Evolutionary conservation across 2,888 invertebrate species (phyloP).

Genomic region (Agrotis segetum): DNA sequence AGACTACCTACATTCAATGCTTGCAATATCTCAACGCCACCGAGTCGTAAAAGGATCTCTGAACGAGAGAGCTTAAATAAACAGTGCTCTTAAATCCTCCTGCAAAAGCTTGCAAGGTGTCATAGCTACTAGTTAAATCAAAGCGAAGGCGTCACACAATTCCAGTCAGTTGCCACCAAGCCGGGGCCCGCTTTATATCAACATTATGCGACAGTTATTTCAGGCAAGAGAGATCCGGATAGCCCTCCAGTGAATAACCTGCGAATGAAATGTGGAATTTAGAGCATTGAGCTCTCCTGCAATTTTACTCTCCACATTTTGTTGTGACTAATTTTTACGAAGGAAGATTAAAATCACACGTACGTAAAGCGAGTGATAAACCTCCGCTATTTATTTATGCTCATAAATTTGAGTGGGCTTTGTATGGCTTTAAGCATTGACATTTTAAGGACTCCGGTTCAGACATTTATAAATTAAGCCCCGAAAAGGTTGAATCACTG

Average conservation of each 20-base stretch:
- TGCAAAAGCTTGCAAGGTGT: slow-evolving; percentile 56
- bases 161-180: slow-evolving; percentile 71
- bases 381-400: slow-evolving; percentile 51
- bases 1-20: slow-evolving; percentile 21
- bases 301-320: slow-evolving; percentile 52
- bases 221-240: slow-evolving; percentile 80
- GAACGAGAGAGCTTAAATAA: slow-evolving; percentile 55
- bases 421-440: slow-evolving; percentile 46
- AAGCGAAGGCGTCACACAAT: slow-evolving; percentile 60
- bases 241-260: slow-evolving; percentile 80
- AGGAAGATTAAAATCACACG: slow-evolving; percentile 51
- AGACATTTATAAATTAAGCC: slow-evolving; percentile 60
- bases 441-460: slow-evolving; percentile 48
- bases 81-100: slow-evolving; percentile 53
- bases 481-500: slow-evolving; percentile 49
- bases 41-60: slow-evolving; percentile 36
- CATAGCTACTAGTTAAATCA: slow-evolving; percentile 63
- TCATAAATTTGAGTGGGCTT: slow-evolving; percentile 37
- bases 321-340: slow-evolving; percentile 41
- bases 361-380: slow-evolving; percentile 37
- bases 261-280: slow-evolving; percentile 78
- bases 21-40: slow-evolving; percentile 18
- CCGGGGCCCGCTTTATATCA: slow-evolving; percentile 78
- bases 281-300: slow-evolving; percentile 49
- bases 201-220: slow-evolving; percentile 87